These are phyloP conservation scores for Sebastes fasciatus DNA, from an alignment of 2,113 vertebrate genomes.

Conservation along the genomic window DNA sequence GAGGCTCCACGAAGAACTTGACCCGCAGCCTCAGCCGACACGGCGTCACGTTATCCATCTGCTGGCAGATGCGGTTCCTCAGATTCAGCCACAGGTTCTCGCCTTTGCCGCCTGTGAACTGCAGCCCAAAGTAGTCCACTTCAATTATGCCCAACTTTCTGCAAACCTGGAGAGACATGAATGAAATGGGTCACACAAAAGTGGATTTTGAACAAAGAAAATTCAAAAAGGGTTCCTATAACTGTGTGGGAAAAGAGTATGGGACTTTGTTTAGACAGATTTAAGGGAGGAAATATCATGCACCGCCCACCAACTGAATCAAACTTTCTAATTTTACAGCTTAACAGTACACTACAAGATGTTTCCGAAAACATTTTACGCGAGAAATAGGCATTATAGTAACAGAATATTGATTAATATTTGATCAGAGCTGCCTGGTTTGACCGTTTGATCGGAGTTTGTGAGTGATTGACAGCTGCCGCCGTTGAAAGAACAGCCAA, in stretches of 20 bases:
- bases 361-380: too few relatives aligned
- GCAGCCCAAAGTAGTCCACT: slow-evolving; percentile 98
- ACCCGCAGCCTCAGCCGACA: slow-evolving; percentile 93
- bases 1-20: slow-evolving; percentile 99
- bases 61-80: slow-evolving; percentile 97
- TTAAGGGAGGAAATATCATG: too few relatives aligned
- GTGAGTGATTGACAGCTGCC: too few relatives aligned
- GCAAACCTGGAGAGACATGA: slow-evolving; percentile 88
- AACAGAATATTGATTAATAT: too few relatives aligned
- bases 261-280: background rate
- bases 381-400: too few relatives aligned
- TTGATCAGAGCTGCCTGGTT: too few relatives aligned
- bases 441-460: too few relatives aligned
- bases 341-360: too few relatives aligned
- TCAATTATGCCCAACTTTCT: slow-evolving; percentile 96
- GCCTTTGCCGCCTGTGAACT: slow-evolving; percentile 96
- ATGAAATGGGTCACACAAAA: background rate
- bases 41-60: slow-evolving; percentile 95
- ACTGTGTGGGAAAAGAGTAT: background rate
- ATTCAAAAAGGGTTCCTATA: background rate
- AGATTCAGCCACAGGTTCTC: slow-evolving; percentile 98
- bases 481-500: too few relatives aligned
- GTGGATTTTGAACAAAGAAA: background rate
- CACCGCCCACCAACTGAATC: too few relatives aligned
- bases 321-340: too few relatives aligned